Base-by-base conservation (phyloP, 1,140 invertebrate species). In the Leptinotarsa undecemlineata region DNA sequence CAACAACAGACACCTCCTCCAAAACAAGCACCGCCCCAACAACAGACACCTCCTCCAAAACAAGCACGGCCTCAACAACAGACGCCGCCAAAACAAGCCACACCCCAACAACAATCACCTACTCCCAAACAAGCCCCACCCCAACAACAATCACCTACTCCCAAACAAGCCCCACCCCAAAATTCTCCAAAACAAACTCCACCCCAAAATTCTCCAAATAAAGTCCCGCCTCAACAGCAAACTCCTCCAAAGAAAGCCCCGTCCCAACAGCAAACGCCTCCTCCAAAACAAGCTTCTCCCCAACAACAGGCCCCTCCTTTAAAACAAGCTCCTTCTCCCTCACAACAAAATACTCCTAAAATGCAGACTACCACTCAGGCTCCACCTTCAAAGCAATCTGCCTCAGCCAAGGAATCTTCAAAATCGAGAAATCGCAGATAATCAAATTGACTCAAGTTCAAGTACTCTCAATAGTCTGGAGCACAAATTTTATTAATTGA, bases 101-200 rank as follows among this genome's bases (percentile, higher is more conserved):
- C 33, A 11, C 33, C 33, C 33, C 33, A 33, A 33, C 33, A 33
- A 11, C 33, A 33, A 33, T 11, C 33, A 33, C 33, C 26, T 5
- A 26, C 8, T 11, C 33, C 33, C 5, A 42, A 42, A 42, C 33
- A 42, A 42, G 8, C 8, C 8, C 2, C 33, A 8, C 33, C 33
- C 8, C 33, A 42, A 42, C 33, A 42, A 0, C 33, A 42, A 3
- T 3, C 33, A 1, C 33, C 33, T 11, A 2, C 17, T 71, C 76
- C 6, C 72, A 33, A 33, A 8, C 77, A 74, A 73, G 76, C 47
- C 76, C 76, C 21, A 62, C 73, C 80, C 66, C 73, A 71, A 73
- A 70, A 48, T 62, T 11, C 51, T 19, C 61, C 74, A 73, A 42
- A 42, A 11, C 77, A 74, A 73, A 76, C 47, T 76, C 75, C 21